Conservation (phyloP, 2,797 vertebrate genomes). For the Mastacembelus armatus region DNA sequence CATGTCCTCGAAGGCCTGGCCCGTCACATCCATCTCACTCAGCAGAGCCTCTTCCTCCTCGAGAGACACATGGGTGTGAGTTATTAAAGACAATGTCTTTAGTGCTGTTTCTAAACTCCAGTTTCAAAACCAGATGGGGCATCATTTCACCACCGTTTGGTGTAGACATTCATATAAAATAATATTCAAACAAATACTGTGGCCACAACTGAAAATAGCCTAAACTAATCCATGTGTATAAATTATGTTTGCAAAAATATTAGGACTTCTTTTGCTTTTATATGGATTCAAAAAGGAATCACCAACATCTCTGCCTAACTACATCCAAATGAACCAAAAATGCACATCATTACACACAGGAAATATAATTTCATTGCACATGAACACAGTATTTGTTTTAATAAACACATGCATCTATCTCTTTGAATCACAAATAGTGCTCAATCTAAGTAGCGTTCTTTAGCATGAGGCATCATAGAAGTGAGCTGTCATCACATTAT, state of each 20-base stretch:
- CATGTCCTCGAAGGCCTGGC: constrained; percentile 96
- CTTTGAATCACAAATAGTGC: not conserved
- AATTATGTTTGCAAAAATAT: not conserved
- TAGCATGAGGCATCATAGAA: not conserved
- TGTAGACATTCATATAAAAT: not conserved
- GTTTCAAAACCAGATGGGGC: not conserved
- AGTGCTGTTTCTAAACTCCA: not conserved
- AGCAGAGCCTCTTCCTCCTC: constrained; percentile 93
- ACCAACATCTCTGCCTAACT: not conserved
- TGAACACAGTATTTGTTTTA: not conserved
- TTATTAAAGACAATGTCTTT: constrained; percentile 27
- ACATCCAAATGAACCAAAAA: not conserved
- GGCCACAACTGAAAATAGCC: not conserved
- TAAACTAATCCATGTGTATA: not conserved
- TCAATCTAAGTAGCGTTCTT: not conserved
- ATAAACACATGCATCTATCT: not conserved
- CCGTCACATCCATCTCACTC: constrained; percentile 94
- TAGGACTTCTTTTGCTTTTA: not conserved
- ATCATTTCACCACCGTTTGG: constrained; percentile 4
- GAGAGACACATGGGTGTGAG: constrained; percentile 37
- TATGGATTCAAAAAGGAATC: not conserved
- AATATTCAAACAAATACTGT: not conserved
- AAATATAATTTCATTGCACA: not conserved
- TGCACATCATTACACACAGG: not conserved
- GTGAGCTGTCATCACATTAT: not conserved